Base-by-base conservation (phyloP, 2,113 vertebrate genomes). In the Nematolebias whitei region DNA sequence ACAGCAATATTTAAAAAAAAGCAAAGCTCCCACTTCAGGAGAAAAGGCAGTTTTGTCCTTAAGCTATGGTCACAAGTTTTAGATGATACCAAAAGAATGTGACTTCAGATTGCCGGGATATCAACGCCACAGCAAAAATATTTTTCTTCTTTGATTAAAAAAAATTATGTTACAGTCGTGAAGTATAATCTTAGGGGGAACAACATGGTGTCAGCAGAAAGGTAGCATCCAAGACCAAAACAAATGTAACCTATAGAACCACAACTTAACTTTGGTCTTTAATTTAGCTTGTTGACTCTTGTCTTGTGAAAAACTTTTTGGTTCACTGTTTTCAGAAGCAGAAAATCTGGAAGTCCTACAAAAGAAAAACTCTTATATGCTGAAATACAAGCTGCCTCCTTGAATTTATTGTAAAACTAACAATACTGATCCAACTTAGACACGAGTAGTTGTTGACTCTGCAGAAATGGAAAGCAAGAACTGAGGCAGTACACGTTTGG, bases 41-140 rank as follows among this genome's bases (percentile, higher is more conserved):
- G 32, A 57, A 76, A 70, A 57, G 8, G 32, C 15, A n/a, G 2
- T 44, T 73, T 32, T 79, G 52, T 74, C 68, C 62, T 75, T 35
- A 32, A 87, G 72, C 63, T 59, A 79, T 32, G 49, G 70, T 85
- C 78, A 81, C 80, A 83, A 81, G 78, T 48, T 79, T 64, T 57
- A 56, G 50, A 61, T 63, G 51, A 78, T 24, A 66, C 7, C 29
- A 45, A 62, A 62, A 54, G 50, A 71, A 71, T 44, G 59, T 40
- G 35, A 80, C 23, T 18, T 62, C 32, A 74, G 71, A 74, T 38
- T 64, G 55, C 35, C 32, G 2, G 0, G 51, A 71, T 55, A 62
- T 14, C 1, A n/a, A 11, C n/a, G 15, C 29, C 43, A 51, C 32
- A 51, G 44, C 24, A 71, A 14, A 12, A 35, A 54, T 26, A 12